Conservation (phyloP, 2,797 vertebrate species). For the Staurois parvus region DNA sequence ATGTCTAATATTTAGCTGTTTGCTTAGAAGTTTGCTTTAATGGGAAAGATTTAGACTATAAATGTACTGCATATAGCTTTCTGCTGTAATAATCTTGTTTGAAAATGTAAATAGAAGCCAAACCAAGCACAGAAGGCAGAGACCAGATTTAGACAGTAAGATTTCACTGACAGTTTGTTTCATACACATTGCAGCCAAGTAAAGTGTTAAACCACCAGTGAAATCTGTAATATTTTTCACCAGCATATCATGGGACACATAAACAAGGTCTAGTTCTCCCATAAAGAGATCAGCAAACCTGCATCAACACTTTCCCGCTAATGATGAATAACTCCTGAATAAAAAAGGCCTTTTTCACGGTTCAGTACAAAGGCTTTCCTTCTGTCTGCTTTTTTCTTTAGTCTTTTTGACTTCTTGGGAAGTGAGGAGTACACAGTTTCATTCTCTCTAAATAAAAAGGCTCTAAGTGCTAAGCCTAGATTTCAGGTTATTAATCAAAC, state of each 20-base stretch:
- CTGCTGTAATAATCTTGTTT: not conserved
- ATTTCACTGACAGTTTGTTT: conserved; percentile 38
- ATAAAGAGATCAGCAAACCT: conserved; percentile 32
- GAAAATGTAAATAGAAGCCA: conserved; percentile 24
- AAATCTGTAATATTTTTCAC: conserved; percentile 35
- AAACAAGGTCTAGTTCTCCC: not conserved
- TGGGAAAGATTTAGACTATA: not conserved
- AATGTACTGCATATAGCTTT: not conserved
- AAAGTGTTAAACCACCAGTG: conserved; percentile 42
- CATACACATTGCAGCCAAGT: conserved; percentile 42
- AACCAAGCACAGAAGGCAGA: conserved; percentile 26
- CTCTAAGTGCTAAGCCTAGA: conserved; percentile 25
- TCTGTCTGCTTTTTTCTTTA: not conserved
- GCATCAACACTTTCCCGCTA: not conserved
- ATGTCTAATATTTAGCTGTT: not conserved
- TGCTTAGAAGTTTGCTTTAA: not conserved
- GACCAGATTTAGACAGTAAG: conserved; percentile 26
- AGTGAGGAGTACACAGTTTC: conserved; percentile 13
- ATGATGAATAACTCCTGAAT: not conserved
- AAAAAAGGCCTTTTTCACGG: not conserved
- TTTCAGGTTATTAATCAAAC: conserved; percentile 51
- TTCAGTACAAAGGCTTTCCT: conserved; percentile 1
- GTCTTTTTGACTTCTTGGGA: conserved; percentile 34
- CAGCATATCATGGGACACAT: not conserved
- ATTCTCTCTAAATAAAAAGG: conserved; percentile 19